phyloP scores from a whole-genome alignment of 2,113 vertebrate species.

The Tragelaphus buxtoni region DNA sequence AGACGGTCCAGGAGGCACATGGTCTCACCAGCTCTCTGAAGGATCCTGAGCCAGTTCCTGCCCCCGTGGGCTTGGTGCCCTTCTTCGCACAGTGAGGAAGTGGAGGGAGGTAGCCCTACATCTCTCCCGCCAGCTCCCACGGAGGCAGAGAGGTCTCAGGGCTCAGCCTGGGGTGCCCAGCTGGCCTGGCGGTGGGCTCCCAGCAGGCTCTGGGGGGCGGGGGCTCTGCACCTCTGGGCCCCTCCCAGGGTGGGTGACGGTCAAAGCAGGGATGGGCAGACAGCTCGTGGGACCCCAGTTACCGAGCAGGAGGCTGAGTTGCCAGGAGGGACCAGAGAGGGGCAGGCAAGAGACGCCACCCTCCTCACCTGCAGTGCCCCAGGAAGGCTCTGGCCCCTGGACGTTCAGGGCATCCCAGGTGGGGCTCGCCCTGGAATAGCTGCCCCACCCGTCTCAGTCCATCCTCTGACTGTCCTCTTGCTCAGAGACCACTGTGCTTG shows the following conservation, averaged over 20 bases:
- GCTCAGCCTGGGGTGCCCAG: not conserved
- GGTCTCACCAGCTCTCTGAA: not conserved
- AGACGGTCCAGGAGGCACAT: not conserved
- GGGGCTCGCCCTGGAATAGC: not conserved
- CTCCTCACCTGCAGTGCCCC: not conserved
- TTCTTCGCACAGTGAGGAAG: not conserved
- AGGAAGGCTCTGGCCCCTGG: not conserved
- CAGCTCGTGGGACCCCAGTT: not conserved
- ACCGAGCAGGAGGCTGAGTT: not conserved
- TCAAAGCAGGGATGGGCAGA: not conserved
- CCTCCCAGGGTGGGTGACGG: not conserved
- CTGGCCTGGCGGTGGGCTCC: accelerated
- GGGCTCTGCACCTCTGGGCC: not conserved
- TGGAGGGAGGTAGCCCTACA: not conserved
- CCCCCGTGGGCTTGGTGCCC: not conserved
- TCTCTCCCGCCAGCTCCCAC: not conserved
- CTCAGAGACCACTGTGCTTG: not conserved
- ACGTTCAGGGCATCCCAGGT: not conserved
- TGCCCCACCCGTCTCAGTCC: accelerated
- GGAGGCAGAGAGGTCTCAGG: not conserved
- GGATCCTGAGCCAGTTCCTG: not conserved
- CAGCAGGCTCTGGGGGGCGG: too few species aligned
- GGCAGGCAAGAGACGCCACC: not conserved
- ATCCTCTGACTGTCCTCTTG: not conserved
- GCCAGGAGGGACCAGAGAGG: too few species aligned